Evolutionary conservation across 2,113 vertebrate genomes (phyloP).

Genomic region (Eira barbara): DNA sequence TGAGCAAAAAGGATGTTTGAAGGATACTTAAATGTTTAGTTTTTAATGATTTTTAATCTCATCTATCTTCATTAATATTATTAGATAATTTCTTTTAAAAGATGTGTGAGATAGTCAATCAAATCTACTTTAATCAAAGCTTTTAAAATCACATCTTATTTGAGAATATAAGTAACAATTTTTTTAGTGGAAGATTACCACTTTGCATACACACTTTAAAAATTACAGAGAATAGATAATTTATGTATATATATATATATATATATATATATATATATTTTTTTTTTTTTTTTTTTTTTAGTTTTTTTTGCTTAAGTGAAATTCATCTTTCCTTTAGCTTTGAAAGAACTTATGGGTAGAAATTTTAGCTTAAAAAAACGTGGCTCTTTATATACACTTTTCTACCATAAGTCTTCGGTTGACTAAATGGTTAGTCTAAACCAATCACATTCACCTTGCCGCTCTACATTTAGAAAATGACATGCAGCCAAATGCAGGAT

Average conservation of each 20-base stretch:
- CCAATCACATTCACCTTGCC: not conserved
- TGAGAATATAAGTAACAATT: not conserved
- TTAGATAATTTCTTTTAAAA: conserved; percentile 12
- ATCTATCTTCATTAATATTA: not conserved
- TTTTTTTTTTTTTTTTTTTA: no score
- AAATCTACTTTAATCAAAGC: not conserved
- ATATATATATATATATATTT: no score
- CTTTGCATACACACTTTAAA: not conserved
- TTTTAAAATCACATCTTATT: not conserved
- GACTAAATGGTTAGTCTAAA: not conserved
- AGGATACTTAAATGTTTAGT: not conserved
- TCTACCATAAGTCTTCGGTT: not conserved
- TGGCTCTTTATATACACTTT: not conserved
- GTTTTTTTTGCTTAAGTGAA: not conserved
- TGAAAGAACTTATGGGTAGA: not conserved
- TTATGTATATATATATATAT: no score
- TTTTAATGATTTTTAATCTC: not conserved
- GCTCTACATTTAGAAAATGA: not conserved
- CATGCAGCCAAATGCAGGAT: not conserved
- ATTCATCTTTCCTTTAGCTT: not conserved
- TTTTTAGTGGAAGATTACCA: not conserved
- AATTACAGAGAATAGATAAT: not conserved
- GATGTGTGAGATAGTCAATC: not conserved
- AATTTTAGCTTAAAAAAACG: not conserved
- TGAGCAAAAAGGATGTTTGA: not conserved